Evolutionary conservation across 2,888 invertebrate genomes (phyloP), one percentile per base, ranked within the genome.

Genomic region (Tryphoninae sp.): DNA sequence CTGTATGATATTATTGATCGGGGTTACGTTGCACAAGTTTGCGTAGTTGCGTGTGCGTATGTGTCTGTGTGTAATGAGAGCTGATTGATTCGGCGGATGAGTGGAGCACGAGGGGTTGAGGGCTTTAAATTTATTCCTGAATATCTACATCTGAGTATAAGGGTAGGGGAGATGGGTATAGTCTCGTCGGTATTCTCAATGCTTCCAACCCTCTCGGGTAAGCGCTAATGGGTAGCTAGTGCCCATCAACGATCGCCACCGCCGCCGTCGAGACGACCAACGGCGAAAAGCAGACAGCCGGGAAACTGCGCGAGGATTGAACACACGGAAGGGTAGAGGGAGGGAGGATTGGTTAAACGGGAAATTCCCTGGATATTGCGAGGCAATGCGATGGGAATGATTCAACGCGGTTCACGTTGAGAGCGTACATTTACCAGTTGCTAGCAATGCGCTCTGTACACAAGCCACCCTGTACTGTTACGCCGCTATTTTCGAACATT

Each of bases 361-460:
- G 84, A 86, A 87, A 88, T 88, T 85, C 85, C 33, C 83, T 85
- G 84, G 86, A 88, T 88, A 88, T 88, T 88, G 86, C 85, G 59
- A 77, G 68, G 78, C 78, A 83, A 83, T 80, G 78, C 62, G 73
- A 71, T 78, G 76, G 73, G 71, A 78, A 83, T 67, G 81, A 68
- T 73, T 59, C 64, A 53, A 69, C 53, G 68, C 79, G 33, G 9
- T 51, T 42, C 68, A 73, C 78, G 67, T 71, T 33, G 33, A 33
- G 76, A 65, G 72, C 42, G 80, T 59, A 81, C 82, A 85, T 85
- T 84, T 83, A 82, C 81, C 69, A 84, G 80, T 84, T 81, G 55
- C 80, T 78, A 42, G 33, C 33, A 33, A 33, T 6, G 33, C 80
- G 81, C 69, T 83, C 74, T 83, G 77, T 80, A 82, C 81, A 82